Evolutionary conservation across 2,797 vertebrate genomes (phyloP).

Genomic region (Cottoperca gobio): DNA sequence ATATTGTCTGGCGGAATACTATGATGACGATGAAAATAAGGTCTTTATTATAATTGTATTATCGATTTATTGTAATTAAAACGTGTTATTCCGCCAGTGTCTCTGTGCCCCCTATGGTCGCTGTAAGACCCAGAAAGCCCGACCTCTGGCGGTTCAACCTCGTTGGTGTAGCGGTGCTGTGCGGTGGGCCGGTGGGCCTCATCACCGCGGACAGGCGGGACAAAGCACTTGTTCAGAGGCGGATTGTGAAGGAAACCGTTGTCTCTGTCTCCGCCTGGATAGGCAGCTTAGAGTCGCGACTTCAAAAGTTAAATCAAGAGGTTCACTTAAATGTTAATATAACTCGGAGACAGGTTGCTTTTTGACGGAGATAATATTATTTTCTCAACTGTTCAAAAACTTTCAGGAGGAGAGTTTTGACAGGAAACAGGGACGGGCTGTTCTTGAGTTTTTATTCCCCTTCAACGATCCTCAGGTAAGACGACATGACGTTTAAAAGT

Average conservation of each 20-base stretch:
- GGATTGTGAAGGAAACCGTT: constrained; percentile 13
- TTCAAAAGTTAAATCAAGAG: not conserved
- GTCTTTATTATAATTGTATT: too few relatives aligned
- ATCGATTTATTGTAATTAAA: too few relatives aligned
- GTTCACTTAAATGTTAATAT: not conserved
- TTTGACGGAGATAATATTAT: not conserved
- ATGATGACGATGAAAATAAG: not conserved
- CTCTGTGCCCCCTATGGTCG: fast-evolving
- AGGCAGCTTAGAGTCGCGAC: not conserved
- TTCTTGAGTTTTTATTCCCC: not conserved
- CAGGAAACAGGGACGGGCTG: constrained; percentile 33
- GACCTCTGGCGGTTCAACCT: constrained; percentile 58
- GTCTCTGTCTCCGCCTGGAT: constrained; percentile 19
- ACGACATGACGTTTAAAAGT: not conserved
- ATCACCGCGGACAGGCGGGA: constrained; percentile 61
- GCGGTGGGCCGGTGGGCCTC: constrained; percentile 40
- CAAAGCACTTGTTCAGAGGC: constrained; percentile 58
- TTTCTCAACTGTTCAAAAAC: not conserved
- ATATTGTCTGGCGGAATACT: not conserved
- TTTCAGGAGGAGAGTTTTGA: constrained; percentile 12
- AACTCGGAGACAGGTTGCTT: fast-evolving
- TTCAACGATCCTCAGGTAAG: constrained; percentile 66
- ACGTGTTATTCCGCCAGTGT: too few relatives aligned
- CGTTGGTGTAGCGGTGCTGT: constrained; percentile 4
- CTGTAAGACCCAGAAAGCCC: constrained; percentile 3